Evolutionary conservation across 2,113 vertebrate genomes (phyloP).

Genomic region (Emydocephalus ijimae): DNA sequence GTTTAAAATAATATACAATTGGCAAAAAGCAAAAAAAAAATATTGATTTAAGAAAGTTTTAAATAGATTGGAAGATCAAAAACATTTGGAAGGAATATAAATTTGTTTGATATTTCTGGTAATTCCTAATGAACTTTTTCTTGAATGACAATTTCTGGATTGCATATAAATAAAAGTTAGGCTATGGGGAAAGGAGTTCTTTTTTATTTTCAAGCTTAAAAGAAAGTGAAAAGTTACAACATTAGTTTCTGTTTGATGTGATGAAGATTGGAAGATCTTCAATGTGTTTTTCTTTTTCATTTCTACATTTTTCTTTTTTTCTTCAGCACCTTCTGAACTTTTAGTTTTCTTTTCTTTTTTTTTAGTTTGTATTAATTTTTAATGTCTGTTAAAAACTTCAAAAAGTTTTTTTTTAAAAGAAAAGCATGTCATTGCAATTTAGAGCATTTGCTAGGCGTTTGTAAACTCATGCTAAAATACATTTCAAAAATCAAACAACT

Average conservation of each 20-base stretch:
- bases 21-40: not conserved
- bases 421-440: not conserved
- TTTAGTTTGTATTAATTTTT: not conserved
- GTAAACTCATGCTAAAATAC: not conserved
- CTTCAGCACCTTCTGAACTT: not conserved
- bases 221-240: not conserved
- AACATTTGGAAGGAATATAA: not conserved
- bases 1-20: not conserved
- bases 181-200: not conserved
- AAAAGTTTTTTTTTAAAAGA: not conserved
- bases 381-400: not conserved
- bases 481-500: not conserved
- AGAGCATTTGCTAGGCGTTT: not conserved
- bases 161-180: not conserved
- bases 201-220: not conserved
- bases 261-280: not conserved
- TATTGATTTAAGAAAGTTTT: not conserved
- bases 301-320: not conserved
- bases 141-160: not conserved
- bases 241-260: not conserved
- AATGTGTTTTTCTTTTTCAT: not conserved
- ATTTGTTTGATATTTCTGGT: not conserved
- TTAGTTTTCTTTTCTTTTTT: not conserved
- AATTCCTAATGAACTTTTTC: not conserved
- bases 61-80: not conserved